phyloP scores from a whole-genome alignment of 2,888 invertebrate species.

The Osmoderma eremita region DNA sequence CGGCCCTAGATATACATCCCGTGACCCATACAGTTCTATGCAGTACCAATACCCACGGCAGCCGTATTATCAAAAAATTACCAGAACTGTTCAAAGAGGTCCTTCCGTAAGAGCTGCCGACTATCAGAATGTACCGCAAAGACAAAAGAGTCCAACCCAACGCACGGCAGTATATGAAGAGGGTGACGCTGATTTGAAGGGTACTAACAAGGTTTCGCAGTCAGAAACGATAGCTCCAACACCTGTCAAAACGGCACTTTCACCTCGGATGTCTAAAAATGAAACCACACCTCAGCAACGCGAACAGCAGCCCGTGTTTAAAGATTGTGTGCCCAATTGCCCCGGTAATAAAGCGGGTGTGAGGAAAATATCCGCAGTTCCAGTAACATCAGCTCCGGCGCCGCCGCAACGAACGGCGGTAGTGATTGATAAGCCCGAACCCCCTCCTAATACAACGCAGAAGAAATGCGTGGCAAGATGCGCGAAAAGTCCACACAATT shows the following conservation, averaged over 20 bases:
- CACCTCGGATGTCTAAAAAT: not conserved
- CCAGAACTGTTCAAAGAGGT: slow-evolving; percentile 26
- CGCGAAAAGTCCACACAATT: slow-evolving; percentile 1
- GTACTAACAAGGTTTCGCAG: not conserved
- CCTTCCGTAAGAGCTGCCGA: not conserved
- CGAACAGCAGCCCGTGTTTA: not conserved
- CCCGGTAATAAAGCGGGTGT: slow-evolving; percentile 10
- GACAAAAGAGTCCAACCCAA: slow-evolving; percentile 22
- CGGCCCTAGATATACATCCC: slow-evolving; percentile 1
- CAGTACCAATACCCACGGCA: slow-evolving; percentile 5
- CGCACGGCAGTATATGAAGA: not conserved
- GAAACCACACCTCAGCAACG: slow-evolving; percentile 5
- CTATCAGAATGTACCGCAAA: not conserved
- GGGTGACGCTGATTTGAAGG: not conserved
- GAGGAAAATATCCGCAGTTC: slow-evolving; percentile 10
- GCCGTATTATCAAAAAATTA: slow-evolving; percentile 26
- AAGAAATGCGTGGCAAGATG: slow-evolving; percentile 21
- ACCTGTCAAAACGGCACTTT: not conserved
- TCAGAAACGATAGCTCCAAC: not conserved
- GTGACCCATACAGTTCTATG: slow-evolving; percentile 4
- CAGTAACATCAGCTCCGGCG: not conserved
- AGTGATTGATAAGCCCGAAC: too few species aligned
- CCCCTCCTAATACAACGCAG: too few species aligned
- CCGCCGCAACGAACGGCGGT: not conserved
- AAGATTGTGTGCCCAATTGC: slow-evolving; percentile 14